Conservation (phyloP, 35 echinoderm and acorn worm genomes). For the Heliocidaris tuberculata region DNA sequence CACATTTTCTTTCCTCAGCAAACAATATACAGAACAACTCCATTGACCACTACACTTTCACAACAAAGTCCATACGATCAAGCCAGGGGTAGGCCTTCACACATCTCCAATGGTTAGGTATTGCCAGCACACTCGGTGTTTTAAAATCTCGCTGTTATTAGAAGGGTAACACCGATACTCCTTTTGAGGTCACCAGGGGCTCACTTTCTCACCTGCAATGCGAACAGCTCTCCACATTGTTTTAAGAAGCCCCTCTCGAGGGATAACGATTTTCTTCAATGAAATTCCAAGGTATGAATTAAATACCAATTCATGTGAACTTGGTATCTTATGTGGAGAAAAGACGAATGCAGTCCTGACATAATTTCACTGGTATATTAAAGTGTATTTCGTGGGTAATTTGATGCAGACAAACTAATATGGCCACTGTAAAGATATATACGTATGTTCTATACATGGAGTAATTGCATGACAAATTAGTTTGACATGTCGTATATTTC, state of each 20-base stretch:
- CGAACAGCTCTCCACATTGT: constrained; percentile 4
- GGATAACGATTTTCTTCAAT: background rate
- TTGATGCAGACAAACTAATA: no score
- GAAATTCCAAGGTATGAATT: background rate
- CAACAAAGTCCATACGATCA: background rate
- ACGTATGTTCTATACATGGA: no score
- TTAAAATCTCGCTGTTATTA: constrained; percentile 9
- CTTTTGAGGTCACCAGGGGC: constrained; percentile 25
- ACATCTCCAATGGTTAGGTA: background rate
- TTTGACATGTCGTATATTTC: no score
- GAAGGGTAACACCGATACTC: background rate
- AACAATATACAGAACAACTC: background rate
- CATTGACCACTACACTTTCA: background rate
- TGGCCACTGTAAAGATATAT: no score
- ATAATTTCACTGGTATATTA: background rate
- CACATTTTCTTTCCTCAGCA: background rate
- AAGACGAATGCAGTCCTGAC: background rate
- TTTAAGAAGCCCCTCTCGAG: background rate
- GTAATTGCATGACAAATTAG: no score
- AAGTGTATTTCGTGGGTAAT: background rate
- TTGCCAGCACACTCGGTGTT: background rate
- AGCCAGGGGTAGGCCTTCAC: background rate
- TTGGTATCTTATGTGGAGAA: background rate
- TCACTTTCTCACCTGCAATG: constrained; percentile 37
- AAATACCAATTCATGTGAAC: background rate